phyloP scores from a whole-genome alignment of 35 echinoderm and acorn worm species.

The Amphiura filiformis region DNA sequence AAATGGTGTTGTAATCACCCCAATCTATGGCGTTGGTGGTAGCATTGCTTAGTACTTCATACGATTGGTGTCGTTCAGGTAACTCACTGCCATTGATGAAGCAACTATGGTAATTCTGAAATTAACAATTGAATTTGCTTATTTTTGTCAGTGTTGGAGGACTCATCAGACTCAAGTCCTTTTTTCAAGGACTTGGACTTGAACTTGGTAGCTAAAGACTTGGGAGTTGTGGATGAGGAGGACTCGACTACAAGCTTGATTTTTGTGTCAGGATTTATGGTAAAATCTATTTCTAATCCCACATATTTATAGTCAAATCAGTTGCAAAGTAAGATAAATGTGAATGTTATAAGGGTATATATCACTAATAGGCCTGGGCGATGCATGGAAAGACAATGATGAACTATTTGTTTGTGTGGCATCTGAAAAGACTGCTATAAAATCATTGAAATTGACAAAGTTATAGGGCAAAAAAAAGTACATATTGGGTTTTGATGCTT shows the following conservation, averaged over 20 bases:
- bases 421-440: too few relatives aligned
- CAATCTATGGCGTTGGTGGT: not conserved
- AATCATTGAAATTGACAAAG: too few relatives aligned
- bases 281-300: too few relatives aligned
- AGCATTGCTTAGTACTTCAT: not conserved
- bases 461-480: too few relatives aligned
- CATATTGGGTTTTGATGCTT: too few relatives aligned
- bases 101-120: constrained; percentile 16
- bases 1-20: not conserved
- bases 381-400: too few relatives aligned
- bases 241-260: not conserved
- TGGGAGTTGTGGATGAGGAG: not conserved
- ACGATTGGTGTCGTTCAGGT: not conserved
- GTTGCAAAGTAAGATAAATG: too few relatives aligned
- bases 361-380: too few relatives aligned
- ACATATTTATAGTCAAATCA: too few relatives aligned
- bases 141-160: not conserved
- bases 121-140: not conserved
- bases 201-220: not conserved
- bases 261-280: not conserved
- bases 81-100: not conserved
- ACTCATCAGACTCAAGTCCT: not conserved
- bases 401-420: too few relatives aligned
- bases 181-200: not conserved
- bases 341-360: too few relatives aligned